Base-by-base conservation (phyloP, 2,888 invertebrate genomes). In the Agonopterix subpropinquella region DNA sequence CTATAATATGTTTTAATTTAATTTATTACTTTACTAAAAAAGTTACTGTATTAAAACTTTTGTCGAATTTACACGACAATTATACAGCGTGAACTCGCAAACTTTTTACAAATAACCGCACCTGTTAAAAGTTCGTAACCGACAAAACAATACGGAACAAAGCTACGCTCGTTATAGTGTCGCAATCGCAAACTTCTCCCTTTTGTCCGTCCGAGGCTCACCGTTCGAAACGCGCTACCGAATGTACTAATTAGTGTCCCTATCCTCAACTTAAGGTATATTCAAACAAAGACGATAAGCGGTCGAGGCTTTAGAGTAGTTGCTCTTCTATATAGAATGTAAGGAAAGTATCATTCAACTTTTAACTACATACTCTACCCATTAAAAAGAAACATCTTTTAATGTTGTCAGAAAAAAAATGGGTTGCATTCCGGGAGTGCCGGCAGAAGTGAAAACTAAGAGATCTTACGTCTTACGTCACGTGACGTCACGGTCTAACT, bases 171-270 rank as follows among this genome's bases (percentile, higher is more conserved):
- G 69, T 72, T 73, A 73, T 70, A 70, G 67, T 70, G 73, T 73
- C 64, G 65, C 73, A 62, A 73, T 77, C 67, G 68, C 70, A 73
- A 85, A 81, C 75, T 83, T 77, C 56, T 59, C 65, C 72, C 72
- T 77, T 77, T 75, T 75, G 78, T 76, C 65, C 61, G 42, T 42
- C 42, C 7, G 8, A 11, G 42, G 8, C 11, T 8, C 11, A 11
- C 54, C 53, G 65, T 66, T 67, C 67, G 58, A 64, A 28, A 28
- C 66, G 52, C 53, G 62, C 67, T 55, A 66, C 73, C 70, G 69
- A 80, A 82, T 77, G 80, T 74, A 72, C 82, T 83, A 85, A 85
- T 85, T 85, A 84, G 81, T 73, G 70, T 74, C 70, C 67, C 28
- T 15, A 9, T 42, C 43, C 18, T 57, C 49, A 53, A 49, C 53